Conservation (phyloP, 1,140 invertebrate genomes). For the Ceratosolen solmsi region DNA sequence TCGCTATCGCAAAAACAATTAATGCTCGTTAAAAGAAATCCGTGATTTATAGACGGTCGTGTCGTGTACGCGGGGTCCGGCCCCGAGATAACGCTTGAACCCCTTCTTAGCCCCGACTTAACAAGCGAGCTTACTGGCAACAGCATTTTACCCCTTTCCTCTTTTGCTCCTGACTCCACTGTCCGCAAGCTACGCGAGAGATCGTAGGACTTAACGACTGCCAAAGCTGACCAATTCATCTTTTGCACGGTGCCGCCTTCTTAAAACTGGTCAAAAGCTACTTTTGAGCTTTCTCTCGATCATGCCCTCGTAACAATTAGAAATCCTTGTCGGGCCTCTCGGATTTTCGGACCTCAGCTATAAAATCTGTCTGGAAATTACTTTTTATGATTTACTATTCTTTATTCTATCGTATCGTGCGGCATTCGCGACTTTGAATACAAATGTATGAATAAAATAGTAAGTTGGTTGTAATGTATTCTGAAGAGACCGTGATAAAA, state of each 20-base stretch:
- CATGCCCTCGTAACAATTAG: not conserved
- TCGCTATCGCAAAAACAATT: slow-evolving; percentile 74
- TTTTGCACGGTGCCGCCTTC: slow-evolving; percentile 17
- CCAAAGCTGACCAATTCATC: slow-evolving; percentile 58
- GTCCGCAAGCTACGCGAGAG: slow-evolving; percentile 4
- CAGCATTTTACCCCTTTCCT: slow-evolving; percentile 54
- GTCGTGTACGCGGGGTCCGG: slow-evolving; percentile 55
- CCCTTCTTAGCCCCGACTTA: slow-evolving; percentile 64
- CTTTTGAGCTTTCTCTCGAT: slow-evolving; percentile 18
- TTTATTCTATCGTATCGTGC: not conserved
- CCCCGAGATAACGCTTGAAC: slow-evolving; percentile 66
- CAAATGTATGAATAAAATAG: not conserved
- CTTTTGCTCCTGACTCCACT: not conserved
- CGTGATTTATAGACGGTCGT: slow-evolving; percentile 66
- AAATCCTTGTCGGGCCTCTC: not conserved
- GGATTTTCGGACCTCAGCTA: too few relatives aligned
- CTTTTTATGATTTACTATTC: not conserved
- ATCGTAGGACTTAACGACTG: slow-evolving; percentile 61
- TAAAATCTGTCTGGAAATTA: not conserved
- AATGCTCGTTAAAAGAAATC: slow-evolving; percentile 74
- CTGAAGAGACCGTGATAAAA: not conserved
- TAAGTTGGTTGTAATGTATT: not conserved
- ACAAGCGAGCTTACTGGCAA: slow-evolving; percentile 60
- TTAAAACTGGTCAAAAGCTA: slow-evolving; percentile 4
- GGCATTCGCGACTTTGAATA: not conserved